Evolutionary conservation across 2,888 invertebrate genomes (phyloP).

Genomic region (Mythimna pallens): DNA sequence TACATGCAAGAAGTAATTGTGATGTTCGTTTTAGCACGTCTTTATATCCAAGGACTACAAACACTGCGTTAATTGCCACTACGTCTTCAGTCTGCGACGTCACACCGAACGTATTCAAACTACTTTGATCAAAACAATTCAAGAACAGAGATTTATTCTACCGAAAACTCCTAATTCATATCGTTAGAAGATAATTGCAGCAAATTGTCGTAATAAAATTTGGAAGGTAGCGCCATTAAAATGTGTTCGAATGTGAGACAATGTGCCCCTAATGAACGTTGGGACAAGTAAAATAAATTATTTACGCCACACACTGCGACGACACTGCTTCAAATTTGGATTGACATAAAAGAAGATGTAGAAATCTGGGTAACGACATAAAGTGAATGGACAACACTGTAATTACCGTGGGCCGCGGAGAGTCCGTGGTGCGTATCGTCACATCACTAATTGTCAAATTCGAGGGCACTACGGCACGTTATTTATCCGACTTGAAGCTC

Average conservation of each 20-base stretch:
- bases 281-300: constrained; percentile 85
- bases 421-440: constrained; percentile 86
- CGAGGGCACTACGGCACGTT: constrained; percentile 69
- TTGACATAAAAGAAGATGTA: constrained; percentile 85
- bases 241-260: constrained; percentile 80
- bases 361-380: constrained; percentile 87
- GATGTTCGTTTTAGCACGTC: constrained; percentile 84
- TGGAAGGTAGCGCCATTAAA: constrained; percentile 83
- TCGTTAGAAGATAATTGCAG: constrained; percentile 75
- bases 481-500: constrained; percentile 66
- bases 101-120: constrained; percentile 54
- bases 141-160: constrained; percentile 64
- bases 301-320: constrained; percentile 86
- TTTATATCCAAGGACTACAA: constrained; percentile 77
- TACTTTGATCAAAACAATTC: constrained; percentile 52
- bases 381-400: constrained; percentile 87
- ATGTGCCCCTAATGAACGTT: constrained; percentile 85
- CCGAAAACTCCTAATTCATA: constrained; percentile 70
- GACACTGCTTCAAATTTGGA: constrained; percentile 79
- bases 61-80: constrained; percentile 60
- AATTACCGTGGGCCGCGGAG: constrained; percentile 83
- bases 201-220: constrained; percentile 83
- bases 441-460: constrained; percentile 82
- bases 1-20: constrained; percentile 78
- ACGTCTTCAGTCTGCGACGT: constrained; percentile 50